Evolutionary conservation across 2,888 invertebrate genomes (phyloP).

Genomic region (Dendrolimus houi): DNA sequence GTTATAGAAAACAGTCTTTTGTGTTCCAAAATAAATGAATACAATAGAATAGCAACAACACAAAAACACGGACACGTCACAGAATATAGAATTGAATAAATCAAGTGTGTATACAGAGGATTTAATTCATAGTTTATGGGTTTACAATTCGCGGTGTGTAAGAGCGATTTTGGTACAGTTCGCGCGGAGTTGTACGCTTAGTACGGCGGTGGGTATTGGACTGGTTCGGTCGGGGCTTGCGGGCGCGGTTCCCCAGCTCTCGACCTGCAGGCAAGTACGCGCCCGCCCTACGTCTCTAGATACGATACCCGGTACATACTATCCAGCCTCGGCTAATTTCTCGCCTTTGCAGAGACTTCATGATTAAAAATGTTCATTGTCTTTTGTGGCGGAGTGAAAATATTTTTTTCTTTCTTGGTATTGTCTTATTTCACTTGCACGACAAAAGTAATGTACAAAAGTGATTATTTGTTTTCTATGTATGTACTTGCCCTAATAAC

Average conservation of each 20-base stretch:
- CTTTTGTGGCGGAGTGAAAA: background rate
- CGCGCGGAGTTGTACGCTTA: background rate
- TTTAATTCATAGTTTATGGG: background rate
- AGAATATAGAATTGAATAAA: background rate
- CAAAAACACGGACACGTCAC: background rate
- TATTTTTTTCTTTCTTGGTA: background rate
- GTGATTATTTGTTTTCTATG: too few relatives aligned
- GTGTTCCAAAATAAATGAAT: background rate
- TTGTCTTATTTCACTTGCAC: too few relatives aligned
- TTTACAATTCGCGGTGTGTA: background rate
- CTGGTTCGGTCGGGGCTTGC: background rate
- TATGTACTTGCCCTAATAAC: too few relatives aligned
- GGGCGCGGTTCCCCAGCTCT: slow-evolving; percentile 2
- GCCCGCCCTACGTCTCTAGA: slow-evolving; percentile 8
- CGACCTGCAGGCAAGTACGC: slow-evolving; percentile 5
- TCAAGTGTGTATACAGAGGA: background rate
- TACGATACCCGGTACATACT: slow-evolving; percentile 5
- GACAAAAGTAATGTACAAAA: too few relatives aligned
- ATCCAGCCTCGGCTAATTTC: slow-evolving; percentile 7
- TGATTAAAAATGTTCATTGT: background rate
- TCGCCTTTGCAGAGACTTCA: slow-evolving; percentile 3
- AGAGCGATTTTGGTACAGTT: background rate
- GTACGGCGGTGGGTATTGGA: background rate
- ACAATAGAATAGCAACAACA: background rate
- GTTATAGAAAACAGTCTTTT: background rate